Evolutionary conservation across 2,797 vertebrate species (phyloP), one percentile per base, ranked within the genome.

Genomic region (Pseudopleuronectes americanus): DNA sequence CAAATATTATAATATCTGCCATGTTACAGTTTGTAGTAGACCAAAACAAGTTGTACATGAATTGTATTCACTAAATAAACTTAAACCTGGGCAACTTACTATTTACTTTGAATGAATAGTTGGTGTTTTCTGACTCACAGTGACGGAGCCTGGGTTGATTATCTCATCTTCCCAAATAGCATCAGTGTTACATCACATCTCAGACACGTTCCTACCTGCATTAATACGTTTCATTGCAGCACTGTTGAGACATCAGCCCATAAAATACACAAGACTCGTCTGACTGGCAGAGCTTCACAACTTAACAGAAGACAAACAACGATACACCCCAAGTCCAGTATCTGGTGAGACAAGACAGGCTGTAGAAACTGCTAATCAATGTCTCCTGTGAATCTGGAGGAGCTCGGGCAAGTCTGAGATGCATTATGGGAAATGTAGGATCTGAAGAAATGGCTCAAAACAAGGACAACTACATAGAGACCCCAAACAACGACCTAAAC

Each of bases 171-270:
- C 56, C 23, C 53, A 72, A 38, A 76, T 38, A 31, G 47, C 8
- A 57, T 49, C 22, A 79, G 10, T 57, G 67, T 76, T 31, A 60
- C 21, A 33, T 47, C 38, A 22, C 31, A 36, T 19, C 63, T 58
- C 61, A 80, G 70, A 77, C 90, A 72, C 4, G 89, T 84, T 80
- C 57, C 56, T 65, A 75, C 89, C 55, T 87, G 87, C 45, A 64
- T 33, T 68, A 14, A 41, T 54, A 24, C 0, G 14, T 61, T 71
- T 81, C 49, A 57, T 8, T 52, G 43, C 4, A 23, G 28, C 38
- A 28, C 14, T 73, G 72, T 83, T 85, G 80, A 64, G 1, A 84
- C 77, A 87, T 6, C 13, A 9, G 6, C 68, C 10, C 26, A 24
- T 28, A 73, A 74, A 56, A 68, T 77, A 53, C 71, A 53, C 31